Conservation (phyloP, 2,797 vertebrate genomes). For the Tiaroga cobitis region DNA sequence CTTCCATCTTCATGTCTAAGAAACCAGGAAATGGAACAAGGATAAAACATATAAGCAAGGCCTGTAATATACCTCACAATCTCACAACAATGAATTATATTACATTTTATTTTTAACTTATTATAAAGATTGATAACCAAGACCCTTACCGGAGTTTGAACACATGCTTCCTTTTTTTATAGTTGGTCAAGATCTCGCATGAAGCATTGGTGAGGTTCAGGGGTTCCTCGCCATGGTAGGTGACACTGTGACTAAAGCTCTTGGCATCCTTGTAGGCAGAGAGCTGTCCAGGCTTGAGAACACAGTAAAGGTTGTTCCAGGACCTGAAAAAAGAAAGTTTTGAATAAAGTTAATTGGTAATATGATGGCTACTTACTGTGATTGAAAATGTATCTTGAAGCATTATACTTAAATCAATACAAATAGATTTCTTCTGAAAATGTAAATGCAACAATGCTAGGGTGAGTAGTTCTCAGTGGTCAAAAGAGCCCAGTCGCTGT, state of each 20-base stretch:
- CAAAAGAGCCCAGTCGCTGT: not conserved
- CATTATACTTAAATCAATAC: not conserved
- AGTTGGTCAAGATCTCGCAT: constrained; percentile 88
- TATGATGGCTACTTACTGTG: not conserved
- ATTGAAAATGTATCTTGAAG: not conserved
- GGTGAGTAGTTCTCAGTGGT: not conserved
- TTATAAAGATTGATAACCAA: not conserved
- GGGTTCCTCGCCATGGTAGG: constrained; percentile 91
- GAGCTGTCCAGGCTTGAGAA: constrained; percentile 87
- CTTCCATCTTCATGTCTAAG: constrained; percentile 89
- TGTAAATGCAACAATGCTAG: not conserved
- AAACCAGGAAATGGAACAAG: constrained; percentile 32
- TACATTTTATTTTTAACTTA: not conserved
- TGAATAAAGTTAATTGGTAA: not conserved
- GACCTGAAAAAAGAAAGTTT: constrained; percentile 78
- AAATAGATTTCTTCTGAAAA: not conserved
- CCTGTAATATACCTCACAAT: not conserved
- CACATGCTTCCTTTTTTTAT: constrained; percentile 97
- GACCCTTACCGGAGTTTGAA: constrained; percentile 87
- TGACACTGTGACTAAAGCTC: constrained; percentile 82
- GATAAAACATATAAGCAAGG: constrained; percentile 3
- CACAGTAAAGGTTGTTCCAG: constrained; percentile 94
- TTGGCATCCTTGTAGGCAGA: constrained; percentile 92
- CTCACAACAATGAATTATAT: too few relatives aligned
- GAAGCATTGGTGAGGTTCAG: constrained; percentile 80